phyloP scores from a whole-genome alignment of 1,140 invertebrate species.

The Hyles vespertilio region DNA sequence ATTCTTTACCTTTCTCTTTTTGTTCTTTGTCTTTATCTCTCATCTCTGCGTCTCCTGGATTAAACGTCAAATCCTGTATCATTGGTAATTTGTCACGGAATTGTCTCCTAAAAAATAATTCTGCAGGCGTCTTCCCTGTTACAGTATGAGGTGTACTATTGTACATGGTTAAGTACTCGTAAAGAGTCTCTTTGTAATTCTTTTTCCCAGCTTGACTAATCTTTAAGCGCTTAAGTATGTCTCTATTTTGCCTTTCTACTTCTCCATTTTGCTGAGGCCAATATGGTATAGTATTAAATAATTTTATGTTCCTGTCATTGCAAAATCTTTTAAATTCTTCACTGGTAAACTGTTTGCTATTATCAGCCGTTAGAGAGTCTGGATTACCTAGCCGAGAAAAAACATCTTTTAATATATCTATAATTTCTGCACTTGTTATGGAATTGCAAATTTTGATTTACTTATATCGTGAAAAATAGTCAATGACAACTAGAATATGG shows the following conservation, averaged over 20 bases:
- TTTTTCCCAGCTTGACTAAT: slow-evolving; percentile 20
- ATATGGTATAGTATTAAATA: slow-evolving; percentile 25
- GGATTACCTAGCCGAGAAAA: too few relatives aligned
- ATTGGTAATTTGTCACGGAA: slow-evolving; percentile 26
- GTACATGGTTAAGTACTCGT: slow-evolving; percentile 28
- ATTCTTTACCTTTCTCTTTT: slow-evolving; percentile 2
- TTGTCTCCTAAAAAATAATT: slow-evolving; percentile 20
- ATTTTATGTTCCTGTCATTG: slow-evolving; percentile 11
- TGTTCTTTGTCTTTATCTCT: slow-evolving; percentile 21
- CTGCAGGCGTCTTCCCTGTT: slow-evolving; percentile 26
- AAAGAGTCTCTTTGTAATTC: slow-evolving; percentile 19
- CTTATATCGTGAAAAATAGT: slow-evolving; percentile 8
- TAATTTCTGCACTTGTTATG: too few relatives aligned
- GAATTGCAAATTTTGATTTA: too few relatives aligned
- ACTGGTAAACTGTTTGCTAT: slow-evolving; percentile 21
- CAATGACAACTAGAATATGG: slow-evolving; percentile 19
- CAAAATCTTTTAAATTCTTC: slow-evolving; percentile 21
- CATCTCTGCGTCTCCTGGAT: slow-evolving; percentile 9
- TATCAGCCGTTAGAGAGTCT: slow-evolving; percentile 21
- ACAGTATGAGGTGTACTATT: slow-evolving; percentile 27
- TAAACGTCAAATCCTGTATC: background rate
- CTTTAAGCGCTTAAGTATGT: slow-evolving; percentile 27
- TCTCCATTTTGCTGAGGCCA: slow-evolving; percentile 35
- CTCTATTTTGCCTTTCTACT: slow-evolving; percentile 31
- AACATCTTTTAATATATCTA: too few relatives aligned